These are phyloP conservation scores for Apostichopus leukothele DNA, from an alignment of 53 echinoderm and acorn worm genomes.

Conservation along the genomic window DNA sequence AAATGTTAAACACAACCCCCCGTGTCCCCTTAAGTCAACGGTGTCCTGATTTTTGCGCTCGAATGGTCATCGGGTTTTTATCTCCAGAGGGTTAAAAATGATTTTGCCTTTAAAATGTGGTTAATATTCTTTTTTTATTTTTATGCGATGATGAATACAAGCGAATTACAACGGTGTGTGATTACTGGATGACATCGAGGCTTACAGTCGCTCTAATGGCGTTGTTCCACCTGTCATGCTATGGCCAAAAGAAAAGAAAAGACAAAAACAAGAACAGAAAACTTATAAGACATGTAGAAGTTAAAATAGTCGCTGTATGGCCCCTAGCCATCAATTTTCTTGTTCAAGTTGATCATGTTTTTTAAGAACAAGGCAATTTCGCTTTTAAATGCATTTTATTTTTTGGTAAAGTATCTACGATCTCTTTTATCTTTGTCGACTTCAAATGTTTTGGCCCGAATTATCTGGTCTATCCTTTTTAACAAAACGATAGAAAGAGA, in stretches of 20 bases:
- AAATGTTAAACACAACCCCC: conserved; percentile 18
- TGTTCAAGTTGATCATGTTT: conserved; percentile 4
- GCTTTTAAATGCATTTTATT: conserved; percentile 40
- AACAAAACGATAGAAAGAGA: background rate
- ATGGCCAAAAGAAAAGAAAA: background rate
- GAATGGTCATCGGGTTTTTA: conserved; percentile 15
- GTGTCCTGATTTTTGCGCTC: conserved; percentile 37
- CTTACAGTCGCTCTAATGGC: conserved; percentile 15
- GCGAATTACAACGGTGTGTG: background rate
- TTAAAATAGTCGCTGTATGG: background rate
- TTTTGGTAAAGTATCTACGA: background rate
- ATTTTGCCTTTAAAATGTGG: conserved; percentile 41
- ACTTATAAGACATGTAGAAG: too few relatives aligned
- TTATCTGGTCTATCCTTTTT: background rate
- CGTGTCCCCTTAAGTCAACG: conserved; percentile 45
- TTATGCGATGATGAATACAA: conserved; percentile 23
- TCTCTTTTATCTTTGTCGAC: conserved; percentile 2
- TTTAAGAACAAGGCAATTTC: conserved; percentile 25
- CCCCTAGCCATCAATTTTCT: conserved; percentile 31
- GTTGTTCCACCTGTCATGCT: conserved; percentile 35
- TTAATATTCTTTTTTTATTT: conserved; percentile 32
- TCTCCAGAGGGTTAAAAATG: conserved; percentile 35
- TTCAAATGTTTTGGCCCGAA: conserved; percentile 7
- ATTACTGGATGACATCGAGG: conserved; percentile 7
- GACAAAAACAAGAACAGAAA: background rate